Evolutionary conservation across 2,113 vertebrate genomes (phyloP).

Genomic region (Anarrhichthys ocellatus): DNA sequence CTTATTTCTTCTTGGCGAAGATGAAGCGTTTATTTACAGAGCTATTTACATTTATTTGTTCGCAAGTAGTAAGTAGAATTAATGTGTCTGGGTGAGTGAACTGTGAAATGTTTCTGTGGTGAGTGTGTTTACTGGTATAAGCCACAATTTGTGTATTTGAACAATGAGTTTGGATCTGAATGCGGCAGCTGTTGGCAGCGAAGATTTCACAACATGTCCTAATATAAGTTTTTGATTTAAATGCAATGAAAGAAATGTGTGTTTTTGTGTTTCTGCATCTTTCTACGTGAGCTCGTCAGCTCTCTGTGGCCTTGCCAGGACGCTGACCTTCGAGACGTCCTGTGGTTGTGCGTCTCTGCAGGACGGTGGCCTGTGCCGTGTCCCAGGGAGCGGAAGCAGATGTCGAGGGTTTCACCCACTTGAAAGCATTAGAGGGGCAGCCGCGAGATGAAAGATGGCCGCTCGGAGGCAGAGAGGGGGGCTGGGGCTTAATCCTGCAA

Average conservation of each 20-base stretch:
- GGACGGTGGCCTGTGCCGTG: constrained; percentile 63
- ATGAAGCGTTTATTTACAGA: constrained; percentile 79
- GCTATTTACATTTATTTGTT: constrained; percentile 81
- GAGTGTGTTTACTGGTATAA: constrained; percentile 45
- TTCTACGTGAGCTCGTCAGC: constrained; percentile 2
- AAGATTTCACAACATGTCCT: not conserved
- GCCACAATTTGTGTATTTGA: constrained; percentile 38
- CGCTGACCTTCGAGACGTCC: constrained; percentile 56
- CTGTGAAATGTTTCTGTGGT: constrained; percentile 63
- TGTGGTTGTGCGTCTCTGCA: constrained; percentile 59
- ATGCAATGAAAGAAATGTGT: not conserved
- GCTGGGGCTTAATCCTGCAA: constrained; percentile 71
- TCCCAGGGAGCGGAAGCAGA: constrained; percentile 78
- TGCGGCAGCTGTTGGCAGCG: not conserved
- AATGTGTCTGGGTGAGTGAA: constrained; percentile 76
- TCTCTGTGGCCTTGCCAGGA: constrained; percentile 21
- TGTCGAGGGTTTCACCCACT: constrained; percentile 80
- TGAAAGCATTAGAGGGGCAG: constrained; percentile 77
- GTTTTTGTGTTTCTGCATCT: constrained; percentile 13
- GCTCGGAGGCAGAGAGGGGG: constrained; percentile 60
- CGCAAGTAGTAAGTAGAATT: constrained; percentile 72
- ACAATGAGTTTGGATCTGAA: constrained; percentile 19
- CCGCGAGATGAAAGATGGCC: constrained; percentile 81
- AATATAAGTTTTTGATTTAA: not conserved
- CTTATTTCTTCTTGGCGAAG: constrained; percentile 75